phyloP scores from a whole-genome alignment of 2,113 vertebrate genomes.

The Ictidomys tridecemlineatus region DNA sequence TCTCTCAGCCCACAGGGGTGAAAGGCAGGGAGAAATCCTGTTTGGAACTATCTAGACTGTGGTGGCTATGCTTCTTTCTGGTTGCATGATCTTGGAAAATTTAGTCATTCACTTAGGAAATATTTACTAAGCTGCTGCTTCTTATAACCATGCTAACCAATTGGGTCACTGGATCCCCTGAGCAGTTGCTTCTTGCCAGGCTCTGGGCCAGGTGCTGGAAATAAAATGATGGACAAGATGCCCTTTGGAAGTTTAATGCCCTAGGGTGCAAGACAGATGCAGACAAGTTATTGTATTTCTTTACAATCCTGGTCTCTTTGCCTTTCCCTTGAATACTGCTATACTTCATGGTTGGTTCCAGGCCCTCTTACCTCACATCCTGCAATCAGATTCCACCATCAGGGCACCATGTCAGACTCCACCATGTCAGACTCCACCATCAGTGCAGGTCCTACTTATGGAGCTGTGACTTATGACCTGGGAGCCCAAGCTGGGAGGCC shows the following conservation, averaged over 20 bases:
- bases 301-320: neutral
- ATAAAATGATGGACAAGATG: neutral
- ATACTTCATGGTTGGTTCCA: neutral
- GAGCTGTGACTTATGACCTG: neutral
- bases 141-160: no score
- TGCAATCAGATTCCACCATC: fast-evolving
- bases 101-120: neutral
- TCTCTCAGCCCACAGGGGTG: neutral
- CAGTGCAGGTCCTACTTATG: neutral
- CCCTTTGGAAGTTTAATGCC: neutral
- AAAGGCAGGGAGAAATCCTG: neutral
- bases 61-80: neutral
- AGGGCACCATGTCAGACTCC: neutral
- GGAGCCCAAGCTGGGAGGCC: neutral
- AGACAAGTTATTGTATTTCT: neutral
- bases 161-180: neutral
- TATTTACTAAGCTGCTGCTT: neutral
- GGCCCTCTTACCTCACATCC: neutral
- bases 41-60: neutral
- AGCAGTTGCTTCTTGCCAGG: neutral
- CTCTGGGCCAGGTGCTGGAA: neutral
- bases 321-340: neutral
- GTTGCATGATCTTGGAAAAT: neutral
- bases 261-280: neutral
- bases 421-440: fast-evolving